Evolutionary conservation across 2,797 vertebrate species (phyloP).

Genomic region (Acanthopagrus latus): DNA sequence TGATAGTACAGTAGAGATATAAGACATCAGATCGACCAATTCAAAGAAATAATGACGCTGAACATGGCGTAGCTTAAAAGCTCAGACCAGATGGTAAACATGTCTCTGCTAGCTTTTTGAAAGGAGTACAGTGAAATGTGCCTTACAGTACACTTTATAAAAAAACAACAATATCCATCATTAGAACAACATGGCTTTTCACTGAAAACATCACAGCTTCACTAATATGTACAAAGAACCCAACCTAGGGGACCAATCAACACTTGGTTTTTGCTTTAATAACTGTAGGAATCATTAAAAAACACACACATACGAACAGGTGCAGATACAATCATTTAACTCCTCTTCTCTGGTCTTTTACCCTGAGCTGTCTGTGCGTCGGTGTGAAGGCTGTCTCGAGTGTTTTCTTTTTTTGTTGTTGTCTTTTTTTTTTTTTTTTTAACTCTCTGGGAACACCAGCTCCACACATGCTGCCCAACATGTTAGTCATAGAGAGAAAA

Average conservation of each 20-base stretch:
- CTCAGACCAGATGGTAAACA: constrained; percentile 3
- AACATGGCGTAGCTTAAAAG: neutral
- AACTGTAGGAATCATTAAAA: constrained; percentile 18
- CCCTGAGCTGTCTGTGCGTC: constrained; percentile 19
- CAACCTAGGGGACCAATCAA: neutral
- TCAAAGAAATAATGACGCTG: neutral
- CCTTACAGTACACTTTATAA: constrained; percentile 22
- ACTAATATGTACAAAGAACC: constrained; percentile 26
- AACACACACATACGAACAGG: neutral
- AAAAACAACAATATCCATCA: neutral
- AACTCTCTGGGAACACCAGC: neutral
- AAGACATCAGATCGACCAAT: constrained; percentile 7
- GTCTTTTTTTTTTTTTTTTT: neutral
- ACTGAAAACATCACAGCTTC: constrained; percentile 46
- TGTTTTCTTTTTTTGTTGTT: too few relatives aligned
- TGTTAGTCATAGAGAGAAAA: neutral
- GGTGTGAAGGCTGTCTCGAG: constrained; percentile 20
- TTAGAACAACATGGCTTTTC: constrained; percentile 20
- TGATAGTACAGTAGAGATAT: neutral
- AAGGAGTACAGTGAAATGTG: constrained; percentile 8
- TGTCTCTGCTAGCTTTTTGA: neutral
- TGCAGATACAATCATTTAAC: constrained; percentile 41
- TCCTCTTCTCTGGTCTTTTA: constrained; percentile 29
- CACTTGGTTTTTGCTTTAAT: constrained; percentile 15
- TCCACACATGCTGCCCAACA: neutral